A percentile compares a stretch with the other conserved stretches of the same genome.
Conservation (phyloP, 2,888 invertebrate genomes). For the Chesias legatella region DNA sequence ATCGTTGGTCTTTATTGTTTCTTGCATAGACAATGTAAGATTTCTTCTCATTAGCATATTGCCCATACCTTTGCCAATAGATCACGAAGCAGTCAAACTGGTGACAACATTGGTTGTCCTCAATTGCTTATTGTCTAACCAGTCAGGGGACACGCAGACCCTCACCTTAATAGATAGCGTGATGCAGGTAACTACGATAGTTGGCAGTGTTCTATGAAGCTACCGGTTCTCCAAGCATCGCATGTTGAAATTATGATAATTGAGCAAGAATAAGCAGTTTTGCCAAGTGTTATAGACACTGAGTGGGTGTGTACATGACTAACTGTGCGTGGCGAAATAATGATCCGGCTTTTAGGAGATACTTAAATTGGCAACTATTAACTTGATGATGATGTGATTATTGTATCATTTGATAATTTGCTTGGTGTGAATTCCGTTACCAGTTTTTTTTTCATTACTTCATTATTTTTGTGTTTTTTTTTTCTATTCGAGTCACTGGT, state of each 20-base stretch:
- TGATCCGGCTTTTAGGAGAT: neutral
- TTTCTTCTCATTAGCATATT: slow-evolving; percentile 15
- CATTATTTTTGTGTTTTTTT: too few species aligned
- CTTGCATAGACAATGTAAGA: too few species aligned
- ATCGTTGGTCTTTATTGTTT: too few species aligned
- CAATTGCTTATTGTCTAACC: slow-evolving; percentile 34
- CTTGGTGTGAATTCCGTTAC: too few species aligned
- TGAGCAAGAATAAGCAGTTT: slow-evolving; percentile 22
- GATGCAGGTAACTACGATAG: slow-evolving; percentile 4
- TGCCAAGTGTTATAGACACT: slow-evolving; percentile 8
- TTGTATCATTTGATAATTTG: too few species aligned
- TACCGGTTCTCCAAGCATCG: slow-evolving; percentile 31
- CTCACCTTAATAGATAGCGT: slow-evolving; percentile 56
- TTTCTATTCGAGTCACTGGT: too few species aligned
- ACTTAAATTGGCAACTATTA: too few species aligned
- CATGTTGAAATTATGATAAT: slow-evolving; percentile 49
- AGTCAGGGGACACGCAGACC: slow-evolving; percentile 50
- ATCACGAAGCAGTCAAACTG: slow-evolving; percentile 29
- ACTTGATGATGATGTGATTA: too few species aligned
- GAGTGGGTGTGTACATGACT: slow-evolving; percentile 11
- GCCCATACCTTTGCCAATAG: slow-evolving; percentile 27
- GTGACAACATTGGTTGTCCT: slow-evolving; percentile 27
- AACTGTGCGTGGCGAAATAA: slow-evolving; percentile 18
- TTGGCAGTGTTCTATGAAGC: neutral
- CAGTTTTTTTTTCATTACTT: too few species aligned